Evolutionary conservation across 2,888 invertebrate species (phyloP).

Genomic region (Graphium colonna): DNA sequence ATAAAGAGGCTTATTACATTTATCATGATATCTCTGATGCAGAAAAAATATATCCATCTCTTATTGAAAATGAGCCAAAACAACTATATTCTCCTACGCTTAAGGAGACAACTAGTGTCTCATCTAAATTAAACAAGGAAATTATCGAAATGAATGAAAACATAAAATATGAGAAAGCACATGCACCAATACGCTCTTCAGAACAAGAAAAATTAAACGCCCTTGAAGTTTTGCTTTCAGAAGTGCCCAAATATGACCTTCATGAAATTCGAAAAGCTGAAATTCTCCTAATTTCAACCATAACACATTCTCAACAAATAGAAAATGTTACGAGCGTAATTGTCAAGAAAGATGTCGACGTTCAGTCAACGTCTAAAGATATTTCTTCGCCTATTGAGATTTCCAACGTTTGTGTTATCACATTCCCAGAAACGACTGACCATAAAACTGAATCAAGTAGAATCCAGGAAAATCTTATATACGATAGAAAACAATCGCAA

Average conservation of each 20-base stretch:
- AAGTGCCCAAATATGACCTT: slow-evolving; percentile 42
- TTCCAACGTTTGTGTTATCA: background rate
- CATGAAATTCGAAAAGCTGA: slow-evolving; percentile 50
- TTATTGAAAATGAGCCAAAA: background rate
- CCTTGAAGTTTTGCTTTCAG: slow-evolving; percentile 18
- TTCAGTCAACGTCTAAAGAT: too few relatives aligned
- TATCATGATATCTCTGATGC: slow-evolving; percentile 33
- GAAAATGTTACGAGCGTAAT: background rate
- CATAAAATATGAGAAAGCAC: background rate
- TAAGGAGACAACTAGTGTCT: too few relatives aligned
- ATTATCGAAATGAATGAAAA: background rate
- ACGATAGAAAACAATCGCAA: slow-evolving; percentile 33
- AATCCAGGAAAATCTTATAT: slow-evolving; percentile 6
- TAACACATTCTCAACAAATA: background rate
- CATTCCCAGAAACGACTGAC: slow-evolving; percentile 10
- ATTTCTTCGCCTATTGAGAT: background rate
- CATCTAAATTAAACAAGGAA: background rate
- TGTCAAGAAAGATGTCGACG: background rate
- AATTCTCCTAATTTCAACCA: slow-evolving; percentile 26
- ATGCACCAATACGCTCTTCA: background rate
- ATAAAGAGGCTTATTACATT: slow-evolving; percentile 27
- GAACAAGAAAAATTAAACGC: background rate
- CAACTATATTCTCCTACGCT: too few relatives aligned
- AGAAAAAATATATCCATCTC: slow-evolving; percentile 25
- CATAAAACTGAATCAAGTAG: background rate